Evolutionary conservation across 2,113 vertebrate genomes (phyloP).

Genomic region (Plecturocebus donacophilus): DNA sequence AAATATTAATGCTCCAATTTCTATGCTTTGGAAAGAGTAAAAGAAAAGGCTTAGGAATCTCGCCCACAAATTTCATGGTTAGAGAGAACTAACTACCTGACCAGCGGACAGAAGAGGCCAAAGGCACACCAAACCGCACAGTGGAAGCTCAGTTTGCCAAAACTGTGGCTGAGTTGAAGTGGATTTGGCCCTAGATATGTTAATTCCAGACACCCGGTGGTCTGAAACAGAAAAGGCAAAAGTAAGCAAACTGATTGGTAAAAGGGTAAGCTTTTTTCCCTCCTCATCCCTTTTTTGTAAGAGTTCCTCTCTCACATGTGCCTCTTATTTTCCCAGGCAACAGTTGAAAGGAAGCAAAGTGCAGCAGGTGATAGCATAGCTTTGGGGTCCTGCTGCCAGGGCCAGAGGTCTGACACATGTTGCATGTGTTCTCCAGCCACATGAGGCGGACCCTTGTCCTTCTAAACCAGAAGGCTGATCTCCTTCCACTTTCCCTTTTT

Average conservation of each 20-base stretch:
- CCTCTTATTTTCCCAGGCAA: neutral
- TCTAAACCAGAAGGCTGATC: neutral
- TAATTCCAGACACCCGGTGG: constrained; percentile 80
- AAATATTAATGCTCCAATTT: constrained; percentile 64
- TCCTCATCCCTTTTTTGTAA: neutral
- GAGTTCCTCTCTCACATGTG: neutral
- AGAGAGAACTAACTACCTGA: constrained; percentile 76
- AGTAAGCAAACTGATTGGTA: constrained; percentile 71
- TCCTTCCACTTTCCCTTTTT: neutral
- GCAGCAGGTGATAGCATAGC: neutral
- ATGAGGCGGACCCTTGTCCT: neutral
- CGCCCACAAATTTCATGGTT: constrained; percentile 73
- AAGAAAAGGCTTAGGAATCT: constrained; percentile 51
- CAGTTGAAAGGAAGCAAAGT: neutral
- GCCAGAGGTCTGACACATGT: neutral
- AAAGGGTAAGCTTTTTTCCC: constrained; percentile 30
- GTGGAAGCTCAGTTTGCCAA: constrained; percentile 54
- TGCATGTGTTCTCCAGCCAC: neutral
- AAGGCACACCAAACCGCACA: constrained; percentile 72
- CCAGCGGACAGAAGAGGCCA: constrained; percentile 51
- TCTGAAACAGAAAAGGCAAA: constrained; percentile 75
- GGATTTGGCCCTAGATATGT: constrained; percentile 78
- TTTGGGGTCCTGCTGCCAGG: rapidly evolving
- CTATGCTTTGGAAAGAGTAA: constrained; percentile 70
- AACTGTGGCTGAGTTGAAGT: constrained; percentile 76